Conservation (phyloP, 2,888 invertebrate species). For the Orthonevra nobilis region DNA sequence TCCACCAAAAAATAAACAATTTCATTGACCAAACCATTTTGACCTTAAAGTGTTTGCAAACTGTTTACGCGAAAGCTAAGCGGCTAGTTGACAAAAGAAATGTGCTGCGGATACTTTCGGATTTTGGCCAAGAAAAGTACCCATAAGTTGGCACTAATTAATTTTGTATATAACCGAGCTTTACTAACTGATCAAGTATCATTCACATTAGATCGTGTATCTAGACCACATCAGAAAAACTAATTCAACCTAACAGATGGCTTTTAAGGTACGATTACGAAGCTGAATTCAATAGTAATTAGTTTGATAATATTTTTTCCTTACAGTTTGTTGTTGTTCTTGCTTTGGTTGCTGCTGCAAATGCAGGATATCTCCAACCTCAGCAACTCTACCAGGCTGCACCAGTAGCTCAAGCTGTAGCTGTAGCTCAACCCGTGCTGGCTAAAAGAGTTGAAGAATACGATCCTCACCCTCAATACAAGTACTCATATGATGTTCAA, state of each 20-base stretch:
- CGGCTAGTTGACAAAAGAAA: conserved; percentile 30
- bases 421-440: conserved; percentile 44
- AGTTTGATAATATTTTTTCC: too few relatives aligned
- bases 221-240: conserved; percentile 9
- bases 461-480: conserved; percentile 72
- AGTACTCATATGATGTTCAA: conserved; percentile 72
- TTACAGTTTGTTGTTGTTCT: conserved; percentile 32
- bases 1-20: conserved; percentile 7
- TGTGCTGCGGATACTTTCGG: conserved; percentile 24
- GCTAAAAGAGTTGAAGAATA: conserved; percentile 68
- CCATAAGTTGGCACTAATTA: neutral
- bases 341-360: conserved; percentile 27
- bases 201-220: conserved; percentile 29
- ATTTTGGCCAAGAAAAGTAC: neutral
- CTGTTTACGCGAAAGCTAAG: conserved; percentile 8
- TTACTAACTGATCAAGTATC: conserved; percentile 20
- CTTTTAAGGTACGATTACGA: conserved; percentile 37
- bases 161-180: conserved; percentile 46
- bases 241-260: conserved; percentile 30
- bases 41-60: conserved; percentile 24
- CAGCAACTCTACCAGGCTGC: conserved; percentile 41
- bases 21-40: conserved; percentile 10
- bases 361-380: conserved; percentile 37
- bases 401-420: conserved; percentile 19
- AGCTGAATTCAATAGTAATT: too few relatives aligned